These are phyloP conservation scores for Rhopalosiphum padi DNA, from an alignment of 1,140 invertebrate genomes.

Conservation along the genomic window DNA sequence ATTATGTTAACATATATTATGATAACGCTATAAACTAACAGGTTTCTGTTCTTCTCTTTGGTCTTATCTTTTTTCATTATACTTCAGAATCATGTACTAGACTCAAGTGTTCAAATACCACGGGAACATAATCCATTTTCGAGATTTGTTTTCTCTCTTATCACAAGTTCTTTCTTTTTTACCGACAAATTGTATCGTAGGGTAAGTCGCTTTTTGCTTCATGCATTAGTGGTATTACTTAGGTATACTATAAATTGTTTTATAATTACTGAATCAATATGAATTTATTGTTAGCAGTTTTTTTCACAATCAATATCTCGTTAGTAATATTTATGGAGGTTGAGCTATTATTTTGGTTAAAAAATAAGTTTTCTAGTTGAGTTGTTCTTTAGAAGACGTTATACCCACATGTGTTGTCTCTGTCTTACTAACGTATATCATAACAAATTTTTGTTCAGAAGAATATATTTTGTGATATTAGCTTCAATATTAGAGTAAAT, in stretches of 20 bases:
- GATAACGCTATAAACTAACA: background rate
- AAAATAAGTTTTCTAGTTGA: background rate
- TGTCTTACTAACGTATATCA: no score
- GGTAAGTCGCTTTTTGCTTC: background rate
- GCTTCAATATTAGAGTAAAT: no score
- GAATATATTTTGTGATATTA: no score
- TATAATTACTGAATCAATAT: background rate
- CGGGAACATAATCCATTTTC: background rate
- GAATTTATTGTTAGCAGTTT: no score
- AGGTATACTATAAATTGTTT: background rate
- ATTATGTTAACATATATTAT: background rate
- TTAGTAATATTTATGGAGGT: background rate
- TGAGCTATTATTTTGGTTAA: background rate
- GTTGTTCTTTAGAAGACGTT: background rate
- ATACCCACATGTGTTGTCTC: no score
- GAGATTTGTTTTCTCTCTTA: background rate
- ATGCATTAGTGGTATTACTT: background rate
- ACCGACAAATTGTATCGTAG: background rate
- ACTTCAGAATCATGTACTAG: background rate
- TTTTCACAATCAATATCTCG: background rate
- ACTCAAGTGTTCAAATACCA: background rate
- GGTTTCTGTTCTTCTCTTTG: background rate
- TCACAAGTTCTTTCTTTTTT: background rate
- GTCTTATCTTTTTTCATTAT: background rate
- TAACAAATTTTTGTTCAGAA: no score